These are phyloP conservation scores for Cydia pomonella DNA, from an alignment of 1,140 invertebrate genomes.

Conservation along the genomic window DNA sequence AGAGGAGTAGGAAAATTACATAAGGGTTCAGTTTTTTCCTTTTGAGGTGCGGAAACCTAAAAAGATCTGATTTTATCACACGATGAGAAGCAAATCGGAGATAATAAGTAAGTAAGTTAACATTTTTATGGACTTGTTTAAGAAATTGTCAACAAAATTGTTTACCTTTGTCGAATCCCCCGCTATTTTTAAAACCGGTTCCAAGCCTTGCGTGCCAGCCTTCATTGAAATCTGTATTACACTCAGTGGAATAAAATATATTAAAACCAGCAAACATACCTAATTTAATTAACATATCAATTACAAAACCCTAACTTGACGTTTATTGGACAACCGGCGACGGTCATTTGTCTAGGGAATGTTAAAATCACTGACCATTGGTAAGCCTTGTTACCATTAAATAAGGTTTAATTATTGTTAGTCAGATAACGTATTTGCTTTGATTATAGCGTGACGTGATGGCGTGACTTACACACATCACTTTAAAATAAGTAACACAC, in stretches of 20 bases:
- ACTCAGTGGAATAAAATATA: background rate
- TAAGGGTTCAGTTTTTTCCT: too few relatives aligned
- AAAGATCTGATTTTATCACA: too few relatives aligned
- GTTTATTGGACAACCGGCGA: background rate
- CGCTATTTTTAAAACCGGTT: too few relatives aligned
- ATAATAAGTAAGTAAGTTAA: too few relatives aligned
- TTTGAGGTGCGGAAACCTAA: too few relatives aligned
- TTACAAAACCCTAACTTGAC: background rate
- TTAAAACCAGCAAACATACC: background rate
- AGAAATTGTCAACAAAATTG: too few relatives aligned
- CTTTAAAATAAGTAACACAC: too few relatives aligned
- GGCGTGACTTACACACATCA: background rate
- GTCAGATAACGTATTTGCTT: background rate
- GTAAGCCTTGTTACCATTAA: background rate
- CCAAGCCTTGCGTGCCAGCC: too few relatives aligned
- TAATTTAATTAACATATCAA: conserved; percentile 9
- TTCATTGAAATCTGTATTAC: background rate
- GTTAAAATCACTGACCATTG: background rate
- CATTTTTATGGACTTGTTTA: too few relatives aligned
- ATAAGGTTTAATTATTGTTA: background rate
- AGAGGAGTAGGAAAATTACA: too few relatives aligned
- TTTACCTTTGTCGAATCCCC: too few relatives aligned
- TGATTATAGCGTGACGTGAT: background rate
- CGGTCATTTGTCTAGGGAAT: background rate
- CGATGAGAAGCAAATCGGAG: too few relatives aligned